Percentiles rank a stretch among this genome's conserved stretches.
phyloP scores from a whole-genome alignment of 2,113 vertebrate genomes.

The human (Homo sapiens) region DNA sequence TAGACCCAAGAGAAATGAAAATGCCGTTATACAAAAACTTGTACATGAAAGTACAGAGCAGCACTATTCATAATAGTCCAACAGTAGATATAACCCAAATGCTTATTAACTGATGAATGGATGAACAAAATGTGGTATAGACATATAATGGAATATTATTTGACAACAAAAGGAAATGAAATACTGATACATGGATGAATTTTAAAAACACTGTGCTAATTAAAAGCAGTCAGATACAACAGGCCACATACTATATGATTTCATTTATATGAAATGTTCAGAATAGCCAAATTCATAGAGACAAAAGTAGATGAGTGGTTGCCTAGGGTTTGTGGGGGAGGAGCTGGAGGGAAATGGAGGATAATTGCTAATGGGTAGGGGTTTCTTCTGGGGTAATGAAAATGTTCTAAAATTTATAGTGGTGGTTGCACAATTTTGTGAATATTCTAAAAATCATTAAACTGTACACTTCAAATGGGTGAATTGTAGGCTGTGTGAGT shows the following conservation, averaged over 20 bases:
- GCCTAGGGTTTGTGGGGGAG: neutral
- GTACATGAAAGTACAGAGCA: neutral
- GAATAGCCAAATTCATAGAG: neutral
- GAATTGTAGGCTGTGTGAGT: too few relatives aligned
- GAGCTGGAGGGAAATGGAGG: neutral
- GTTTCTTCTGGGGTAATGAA: neutral
- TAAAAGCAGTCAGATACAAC: neutral
- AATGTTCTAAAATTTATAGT: neutral
- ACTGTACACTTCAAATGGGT: neutral
- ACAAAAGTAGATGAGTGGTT: neutral
- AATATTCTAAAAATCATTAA: neutral
- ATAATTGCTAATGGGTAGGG: neutral
- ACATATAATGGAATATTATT: neutral
- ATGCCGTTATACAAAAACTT: neutral
- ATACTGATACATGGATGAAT: neutral
- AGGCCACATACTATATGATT: neutral
- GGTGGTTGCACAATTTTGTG: neutral
- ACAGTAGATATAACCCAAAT: neutral
- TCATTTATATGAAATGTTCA: neutral
- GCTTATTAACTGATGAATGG: neutral
- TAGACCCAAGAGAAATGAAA: neutral
- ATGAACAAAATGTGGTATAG: neutral
- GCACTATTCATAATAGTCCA: neutral
- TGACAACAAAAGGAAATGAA: neutral
- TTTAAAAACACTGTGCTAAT: neutral